Base-by-base conservation (phyloP, 2,113 vertebrate genomes). In the Lamprotornis superbus region DNA sequence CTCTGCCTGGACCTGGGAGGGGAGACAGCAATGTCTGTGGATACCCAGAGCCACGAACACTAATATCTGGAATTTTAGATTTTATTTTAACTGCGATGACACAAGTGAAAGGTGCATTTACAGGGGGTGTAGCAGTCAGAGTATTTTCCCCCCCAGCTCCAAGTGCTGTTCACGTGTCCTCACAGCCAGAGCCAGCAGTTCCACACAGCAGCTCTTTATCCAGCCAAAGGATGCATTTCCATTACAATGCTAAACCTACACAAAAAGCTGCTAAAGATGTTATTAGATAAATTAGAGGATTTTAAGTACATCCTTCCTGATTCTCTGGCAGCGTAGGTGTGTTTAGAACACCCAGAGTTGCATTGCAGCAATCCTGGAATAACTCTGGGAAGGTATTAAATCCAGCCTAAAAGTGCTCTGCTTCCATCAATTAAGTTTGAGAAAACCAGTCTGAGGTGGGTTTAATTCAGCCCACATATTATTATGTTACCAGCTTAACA, bases 241-340 rank as follows among this genome's bases (percentile, higher is more conserved):
- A 96, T 97, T 90, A 95, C 97, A 97, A 97, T 97, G 50, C 92
- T 55, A 95, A 98, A 97, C 97, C 97, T 97, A 97, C 97, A 98
- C 94, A 96, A 77, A 94, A 90, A 97, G 95, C 92, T 37, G 85
- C 96, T 97, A 96, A 97, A 97, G 97, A 97, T 95, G 93, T 98
- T 97, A 97, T 98, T 98, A 98, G 97, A 97, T 96, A 98, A 98
- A 98, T 98, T 97, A 98, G 96, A 93, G 95, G 97, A 96, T 97
- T 95, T 98, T 93, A 93, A 98, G 96, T 96, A 97, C 93, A 97
- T 98, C 95, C 97, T 98, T 98, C 97, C 97, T 98, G 97, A 96
- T 97, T 97, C 75, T 87, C 74, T 93, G 96, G 92, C 93, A 88
- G 77, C 10, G 95, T 97, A 97, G 97, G 97, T 91, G 97, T 96